These are phyloP conservation scores for Vulpes ferrilata DNA, from an alignment of 2,113 vertebrate genomes.

Conservation along the genomic window DNA sequence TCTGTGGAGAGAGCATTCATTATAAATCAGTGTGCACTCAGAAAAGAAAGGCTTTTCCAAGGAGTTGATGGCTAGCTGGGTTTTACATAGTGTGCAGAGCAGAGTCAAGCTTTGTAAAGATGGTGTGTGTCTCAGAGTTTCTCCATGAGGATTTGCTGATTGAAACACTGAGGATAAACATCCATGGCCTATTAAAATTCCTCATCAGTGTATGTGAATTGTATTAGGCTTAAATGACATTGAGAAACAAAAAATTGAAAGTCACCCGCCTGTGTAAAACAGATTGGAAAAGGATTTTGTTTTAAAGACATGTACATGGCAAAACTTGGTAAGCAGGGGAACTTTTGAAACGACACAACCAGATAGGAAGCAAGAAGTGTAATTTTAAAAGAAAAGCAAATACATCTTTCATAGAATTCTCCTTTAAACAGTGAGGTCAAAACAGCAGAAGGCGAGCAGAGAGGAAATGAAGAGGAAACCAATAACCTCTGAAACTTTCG, in stretches of 20 bases:
- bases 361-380: background rate
- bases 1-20: background rate
- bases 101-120: background rate
- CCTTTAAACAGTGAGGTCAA: background rate
- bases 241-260: constrained; percentile 14
- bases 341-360: background rate
- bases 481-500: background rate
- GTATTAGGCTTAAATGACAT: background rate
- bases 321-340: background rate
- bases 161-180: background rate
- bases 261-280: background rate
- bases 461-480: background rate
- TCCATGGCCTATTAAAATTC: background rate
- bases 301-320: background rate
- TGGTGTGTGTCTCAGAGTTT: background rate
- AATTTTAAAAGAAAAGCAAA: background rate
- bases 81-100: background rate
- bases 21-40: background rate
- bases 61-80: too few relatives aligned
- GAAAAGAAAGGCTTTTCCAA: background rate
- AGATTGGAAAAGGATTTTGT: background rate
- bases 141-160: background rate
- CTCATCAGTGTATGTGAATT: background rate
- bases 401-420: background rate
- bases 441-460: background rate